A percentile compares a stretch with the other conserved stretches of the same genome.
Evolutionary conservation across 2,888 invertebrate genomes (phyloP).

Genomic region (Caenorhabditis doughertyi): DNA sequence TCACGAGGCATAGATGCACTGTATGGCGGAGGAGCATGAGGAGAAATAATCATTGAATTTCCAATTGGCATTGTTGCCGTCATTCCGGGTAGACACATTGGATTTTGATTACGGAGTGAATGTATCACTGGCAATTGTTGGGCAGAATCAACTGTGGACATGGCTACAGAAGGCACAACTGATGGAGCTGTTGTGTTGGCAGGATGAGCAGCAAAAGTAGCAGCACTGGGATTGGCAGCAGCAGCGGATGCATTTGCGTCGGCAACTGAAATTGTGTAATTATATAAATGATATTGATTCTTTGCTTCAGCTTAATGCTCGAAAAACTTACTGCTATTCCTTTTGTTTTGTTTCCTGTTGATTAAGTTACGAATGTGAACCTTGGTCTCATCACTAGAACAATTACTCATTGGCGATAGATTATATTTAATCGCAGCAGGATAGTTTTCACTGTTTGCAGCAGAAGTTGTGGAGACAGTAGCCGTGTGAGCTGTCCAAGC

Average conservation of each 20-base stretch:
- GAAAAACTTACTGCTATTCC: constrained; percentile 48
- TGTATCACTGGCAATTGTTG: not conserved
- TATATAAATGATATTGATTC: not conserved
- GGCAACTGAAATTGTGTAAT: constrained; percentile 28
- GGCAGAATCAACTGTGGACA: not conserved
- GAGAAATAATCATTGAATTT: constrained; percentile 2
- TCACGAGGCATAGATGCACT: constrained; percentile 1
- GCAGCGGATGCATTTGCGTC: constrained; percentile 11
- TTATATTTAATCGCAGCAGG: constrained; percentile 35
- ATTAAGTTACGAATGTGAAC: constrained; percentile 46
- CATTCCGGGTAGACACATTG: constrained; percentile 4
- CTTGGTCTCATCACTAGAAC: constrained; percentile 62
- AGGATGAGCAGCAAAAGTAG: not conserved
- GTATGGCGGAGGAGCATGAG: constrained; percentile 42
- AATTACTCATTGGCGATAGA: constrained; percentile 64
- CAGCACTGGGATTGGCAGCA: constrained; percentile 37
- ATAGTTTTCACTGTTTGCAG: constrained; percentile 31
- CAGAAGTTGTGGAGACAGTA: no score
- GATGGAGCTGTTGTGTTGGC: not conserved
- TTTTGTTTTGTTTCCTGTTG: constrained; percentile 54
- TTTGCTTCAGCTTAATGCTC: not conserved
- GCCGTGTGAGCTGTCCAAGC: not conserved
- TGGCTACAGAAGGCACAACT: not conserved
- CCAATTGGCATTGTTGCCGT: not conserved
- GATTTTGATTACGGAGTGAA: not conserved